A percentile compares a stretch with the other conserved stretches of the same genome.
Evolutionary conservation across 2,797 vertebrate species (phyloP).

Genomic region (Bovichtus variegatus): DNA sequence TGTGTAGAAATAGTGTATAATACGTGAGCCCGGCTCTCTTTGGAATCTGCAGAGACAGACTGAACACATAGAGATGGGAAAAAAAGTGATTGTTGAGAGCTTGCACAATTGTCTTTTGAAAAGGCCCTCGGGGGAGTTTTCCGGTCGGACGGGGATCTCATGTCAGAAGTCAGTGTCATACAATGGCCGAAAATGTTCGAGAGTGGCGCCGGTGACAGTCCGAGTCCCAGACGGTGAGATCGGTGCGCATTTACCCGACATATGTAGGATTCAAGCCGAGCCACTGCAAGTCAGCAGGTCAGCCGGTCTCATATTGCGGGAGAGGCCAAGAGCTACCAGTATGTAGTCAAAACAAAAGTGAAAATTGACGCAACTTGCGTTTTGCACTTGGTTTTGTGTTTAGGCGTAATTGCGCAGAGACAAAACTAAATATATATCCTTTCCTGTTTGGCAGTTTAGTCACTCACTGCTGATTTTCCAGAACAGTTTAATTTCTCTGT

Average conservation of each 20-base stretch:
- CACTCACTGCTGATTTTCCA: background rate
- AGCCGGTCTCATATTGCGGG: background rate
- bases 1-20: background rate
- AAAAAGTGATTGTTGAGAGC: slow-evolving; percentile 50
- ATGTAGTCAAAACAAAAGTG: background rate
- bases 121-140: slow-evolving; percentile 64
- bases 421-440: background rate
- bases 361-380: background rate
- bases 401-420: background rate
- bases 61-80: slow-evolving; percentile 30
- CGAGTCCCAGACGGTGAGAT: slow-evolving; percentile 37
- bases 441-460: background rate
- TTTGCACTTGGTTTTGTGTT: background rate
- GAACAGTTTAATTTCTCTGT: background rate
- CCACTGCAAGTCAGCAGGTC: slow-evolving; percentile 2
- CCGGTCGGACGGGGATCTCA: slow-evolving; percentile 72
- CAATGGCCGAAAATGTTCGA: slow-evolving; percentile 58
- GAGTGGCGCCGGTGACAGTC: slow-evolving; percentile 65
- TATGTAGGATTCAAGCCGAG: slow-evolving; percentile 17
- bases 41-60: background rate
- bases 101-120: slow-evolving; percentile 54
- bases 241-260: slow-evolving; percentile 26
- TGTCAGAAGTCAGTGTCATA: slow-evolving; percentile 66
- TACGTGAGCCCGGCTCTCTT: background rate
- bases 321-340: background rate